These are phyloP conservation scores for Sula dactylatra DNA, from an alignment of 2,113 vertebrate genomes.

Conservation along the genomic window DNA sequence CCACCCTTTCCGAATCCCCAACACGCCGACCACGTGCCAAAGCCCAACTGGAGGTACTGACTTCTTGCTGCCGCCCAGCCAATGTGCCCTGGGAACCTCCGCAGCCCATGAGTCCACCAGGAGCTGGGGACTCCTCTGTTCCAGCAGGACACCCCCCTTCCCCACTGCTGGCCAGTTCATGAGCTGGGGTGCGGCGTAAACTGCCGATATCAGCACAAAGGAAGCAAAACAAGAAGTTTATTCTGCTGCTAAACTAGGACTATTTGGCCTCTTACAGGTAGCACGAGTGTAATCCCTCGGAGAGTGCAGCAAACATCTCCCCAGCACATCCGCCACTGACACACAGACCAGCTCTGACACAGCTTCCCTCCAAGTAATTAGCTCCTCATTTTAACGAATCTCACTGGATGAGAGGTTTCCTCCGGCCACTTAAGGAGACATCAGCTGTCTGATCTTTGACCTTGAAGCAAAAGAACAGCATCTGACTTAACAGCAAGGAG, in stretches of 20 bases:
- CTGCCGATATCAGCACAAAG: not conserved
- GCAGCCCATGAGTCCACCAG: not conserved
- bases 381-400: not conserved
- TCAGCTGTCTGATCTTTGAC: not conserved
- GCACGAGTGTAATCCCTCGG: not conserved
- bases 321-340: not conserved
- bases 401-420: not conserved
- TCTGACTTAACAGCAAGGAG: not conserved
- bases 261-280: not conserved
- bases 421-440: not conserved
- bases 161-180: not conserved
- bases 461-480: not conserved
- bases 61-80: not conserved
- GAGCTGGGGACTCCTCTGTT: not conserved
- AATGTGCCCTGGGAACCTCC: not conserved
- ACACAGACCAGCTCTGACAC: not conserved
- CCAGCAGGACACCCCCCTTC: not conserved
- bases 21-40: fast-evolving
- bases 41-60: not conserved
- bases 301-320: not conserved
- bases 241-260: not conserved
- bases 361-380: not conserved
- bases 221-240: not conserved
- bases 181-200: not conserved
- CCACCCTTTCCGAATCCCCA: fast-evolving